A percentile compares a stretch with the other conserved stretches of the same genome.
phyloP scores from a whole-genome alignment of 2,113 vertebrate species.

The Galeopterus variegatus region DNA sequence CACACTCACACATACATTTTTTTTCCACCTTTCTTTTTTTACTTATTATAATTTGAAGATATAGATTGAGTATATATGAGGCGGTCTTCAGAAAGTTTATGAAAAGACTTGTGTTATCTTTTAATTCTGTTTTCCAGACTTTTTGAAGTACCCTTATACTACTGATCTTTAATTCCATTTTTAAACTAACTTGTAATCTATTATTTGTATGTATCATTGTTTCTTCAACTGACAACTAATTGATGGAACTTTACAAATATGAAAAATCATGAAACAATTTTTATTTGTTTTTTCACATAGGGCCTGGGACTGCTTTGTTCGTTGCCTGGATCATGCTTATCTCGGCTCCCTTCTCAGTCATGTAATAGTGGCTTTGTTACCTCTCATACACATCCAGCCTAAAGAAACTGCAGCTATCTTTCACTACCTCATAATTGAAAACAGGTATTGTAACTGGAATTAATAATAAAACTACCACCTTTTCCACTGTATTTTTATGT shows the following conservation, averaged over 20 bases:
- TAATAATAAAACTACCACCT: not conserved
- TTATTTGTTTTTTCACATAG: constrained; percentile 85
- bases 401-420: constrained; percentile 96
- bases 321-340: constrained; percentile 94
- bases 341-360: constrained; percentile 98
- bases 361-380: constrained; percentile 97
- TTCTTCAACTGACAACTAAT: constrained; percentile 18
- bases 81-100: no score
- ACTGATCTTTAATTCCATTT: constrained; percentile 9
- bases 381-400: constrained; percentile 95
- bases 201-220: not conserved
- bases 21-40: constrained; percentile 16
- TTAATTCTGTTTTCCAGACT: no score
- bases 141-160: not conserved
- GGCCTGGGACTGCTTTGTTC: constrained; percentile 98
- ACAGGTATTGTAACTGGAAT: constrained; percentile 91
- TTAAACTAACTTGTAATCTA: constrained; percentile 27
- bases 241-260: constrained; percentile 41
- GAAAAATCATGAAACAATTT: constrained; percentile 36
- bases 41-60: constrained; percentile 49
- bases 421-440: constrained; percentile 96
- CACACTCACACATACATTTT: not conserved
- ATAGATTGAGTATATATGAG: no score
- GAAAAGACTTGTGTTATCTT: no score
- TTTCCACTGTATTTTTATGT: constrained; percentile 42